Percentiles rank a stretch among this genome's conserved stretches.
Evolutionary conservation across 2,888 invertebrate genomes (phyloP).

Genomic region (Neoascia interrupta): DNA sequence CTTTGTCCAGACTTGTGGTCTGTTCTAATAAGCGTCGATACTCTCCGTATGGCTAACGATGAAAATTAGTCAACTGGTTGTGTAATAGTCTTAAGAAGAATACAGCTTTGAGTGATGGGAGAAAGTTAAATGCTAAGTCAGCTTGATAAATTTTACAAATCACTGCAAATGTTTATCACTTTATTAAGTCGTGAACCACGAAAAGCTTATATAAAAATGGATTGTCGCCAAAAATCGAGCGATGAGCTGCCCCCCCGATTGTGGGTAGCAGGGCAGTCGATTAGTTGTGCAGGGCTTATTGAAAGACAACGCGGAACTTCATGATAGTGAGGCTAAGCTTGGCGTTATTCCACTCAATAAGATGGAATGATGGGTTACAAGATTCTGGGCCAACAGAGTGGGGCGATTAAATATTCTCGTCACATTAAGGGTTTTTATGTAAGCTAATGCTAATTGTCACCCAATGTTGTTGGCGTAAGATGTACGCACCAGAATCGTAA

Average conservation of each 20-base stretch:
- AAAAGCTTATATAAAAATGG: conserved; percentile 29
- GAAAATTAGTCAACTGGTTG: conserved; percentile 2
- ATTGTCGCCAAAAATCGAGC: conserved; percentile 25
- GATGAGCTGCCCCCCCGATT: too few relatives aligned
- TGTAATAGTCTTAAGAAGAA: conserved; percentile 33
- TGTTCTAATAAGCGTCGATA: too few relatives aligned
- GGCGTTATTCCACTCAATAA: background rate
- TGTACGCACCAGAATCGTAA: background rate
- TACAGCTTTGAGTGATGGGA: conserved; percentile 38
- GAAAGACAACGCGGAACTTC: conserved; percentile 41
- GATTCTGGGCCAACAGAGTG: too few relatives aligned
- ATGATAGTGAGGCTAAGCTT: conserved; percentile 17
- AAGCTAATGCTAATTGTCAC: background rate
- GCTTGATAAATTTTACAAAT: background rate
- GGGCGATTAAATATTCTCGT: conserved; percentile 25
- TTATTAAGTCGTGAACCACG: background rate
- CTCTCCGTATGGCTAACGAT: too few relatives aligned
- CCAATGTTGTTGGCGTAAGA: background rate
- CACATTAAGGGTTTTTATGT: conserved; percentile 14
- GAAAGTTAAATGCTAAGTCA: conserved; percentile 30
- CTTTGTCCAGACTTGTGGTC: conserved; percentile 7
- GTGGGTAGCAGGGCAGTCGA: background rate
- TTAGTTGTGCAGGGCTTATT: conserved; percentile 24
- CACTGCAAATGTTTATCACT: background rate
- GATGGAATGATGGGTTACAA: conserved; percentile 8